A percentile compares a stretch with the other conserved stretches of the same genome.
phyloP scores from a whole-genome alignment of 2,888 invertebrate species.

The Tholera decimalis region DNA sequence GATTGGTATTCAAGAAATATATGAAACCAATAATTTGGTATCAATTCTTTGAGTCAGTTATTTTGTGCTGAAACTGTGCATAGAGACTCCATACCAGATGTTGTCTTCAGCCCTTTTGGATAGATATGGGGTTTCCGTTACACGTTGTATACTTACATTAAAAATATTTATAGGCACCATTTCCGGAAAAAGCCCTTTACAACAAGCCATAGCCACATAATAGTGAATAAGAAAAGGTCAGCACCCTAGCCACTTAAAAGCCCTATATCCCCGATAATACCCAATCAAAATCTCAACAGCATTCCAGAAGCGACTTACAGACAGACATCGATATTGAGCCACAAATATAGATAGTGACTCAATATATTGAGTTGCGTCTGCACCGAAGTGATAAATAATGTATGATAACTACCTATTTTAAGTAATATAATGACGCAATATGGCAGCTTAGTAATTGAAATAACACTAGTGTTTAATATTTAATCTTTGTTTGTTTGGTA shows the following conservation, averaged over 20 bases:
- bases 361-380: constrained; percentile 44
- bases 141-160: too few relatives aligned
- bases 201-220: constrained; percentile 1
- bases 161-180: too few relatives aligned
- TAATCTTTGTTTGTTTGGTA: constrained; percentile 21
- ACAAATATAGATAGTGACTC: constrained; percentile 58
- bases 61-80: too few relatives aligned
- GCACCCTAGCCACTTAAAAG: constrained; percentile 4
- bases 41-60: too few relatives aligned
- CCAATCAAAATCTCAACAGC: constrained; percentile 47
- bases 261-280: constrained; percentile 21
- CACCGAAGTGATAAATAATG: constrained; percentile 47
- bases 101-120: too few relatives aligned
- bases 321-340: constrained; percentile 48
- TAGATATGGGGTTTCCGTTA: too few relatives aligned
- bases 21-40: too few relatives aligned
- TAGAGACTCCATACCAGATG: too few relatives aligned
- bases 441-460: constrained; percentile 39
- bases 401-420: constrained; percentile 56
- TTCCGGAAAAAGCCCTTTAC: too few relatives aligned
- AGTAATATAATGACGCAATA: constrained; percentile 52
- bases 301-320: constrained; percentile 39
- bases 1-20: too few relatives aligned
- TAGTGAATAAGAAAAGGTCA: constrained; percentile 10
- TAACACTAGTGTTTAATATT: constrained; percentile 29